Evolutionary conservation across 2,888 invertebrate genomes (phyloP).

Genomic region (Microplitis manilae): DNA sequence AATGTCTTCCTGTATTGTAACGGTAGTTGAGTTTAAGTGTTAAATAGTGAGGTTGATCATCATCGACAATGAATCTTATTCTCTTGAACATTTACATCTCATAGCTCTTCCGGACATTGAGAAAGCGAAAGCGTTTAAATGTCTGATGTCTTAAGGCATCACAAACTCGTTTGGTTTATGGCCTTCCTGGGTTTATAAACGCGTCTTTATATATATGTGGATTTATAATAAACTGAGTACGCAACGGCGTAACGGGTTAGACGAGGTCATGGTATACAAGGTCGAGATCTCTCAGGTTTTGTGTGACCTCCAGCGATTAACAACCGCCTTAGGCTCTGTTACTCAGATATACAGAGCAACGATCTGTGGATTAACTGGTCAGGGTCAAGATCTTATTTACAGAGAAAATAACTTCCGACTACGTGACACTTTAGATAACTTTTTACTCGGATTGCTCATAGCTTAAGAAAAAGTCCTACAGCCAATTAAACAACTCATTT

Average conservation of each 20-base stretch:
- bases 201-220: too few species aligned
- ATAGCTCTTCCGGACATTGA: constrained; percentile 42
- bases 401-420: constrained; percentile 15
- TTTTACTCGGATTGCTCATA: too few species aligned
- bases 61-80: background rate
- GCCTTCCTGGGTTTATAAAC: constrained; percentile 55
- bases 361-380: constrained; percentile 45
- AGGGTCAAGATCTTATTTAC: constrained; percentile 46
- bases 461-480: too few species aligned
- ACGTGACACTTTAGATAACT: background rate
- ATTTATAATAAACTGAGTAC: constrained; percentile 3
- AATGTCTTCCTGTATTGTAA: background rate
- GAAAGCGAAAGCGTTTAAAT: constrained; percentile 58
- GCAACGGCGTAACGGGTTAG: constrained; percentile 47
- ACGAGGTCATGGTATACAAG: constrained; percentile 47
- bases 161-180: constrained; percentile 63
- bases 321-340: background rate
- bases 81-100: background rate
- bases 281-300: constrained; percentile 35
- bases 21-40: background rate
- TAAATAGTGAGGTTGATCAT: background rate
- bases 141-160: constrained; percentile 51
- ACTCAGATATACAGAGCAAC: constrained; percentile 38
- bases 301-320: constrained; percentile 41
- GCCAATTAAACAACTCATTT: background rate